Base-by-base conservation (phyloP, 2,113 vertebrate genomes). In the Proterorhinus semilunaris region DNA sequence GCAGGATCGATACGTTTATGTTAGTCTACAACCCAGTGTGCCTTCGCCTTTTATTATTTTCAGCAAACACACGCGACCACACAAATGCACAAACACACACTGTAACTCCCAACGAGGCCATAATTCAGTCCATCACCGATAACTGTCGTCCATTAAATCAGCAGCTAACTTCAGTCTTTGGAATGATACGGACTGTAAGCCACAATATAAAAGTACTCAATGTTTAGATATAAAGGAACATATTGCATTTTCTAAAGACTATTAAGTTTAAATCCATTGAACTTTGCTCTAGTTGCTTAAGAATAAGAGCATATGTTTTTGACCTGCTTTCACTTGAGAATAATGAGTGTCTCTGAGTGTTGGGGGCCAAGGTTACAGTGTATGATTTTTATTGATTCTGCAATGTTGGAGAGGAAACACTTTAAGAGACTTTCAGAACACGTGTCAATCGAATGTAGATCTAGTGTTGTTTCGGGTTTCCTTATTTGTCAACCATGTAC, bases 301-400 rank as follows among this genome's bases (percentile, higher is more conserved):
- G 86, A 70, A 65, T 63, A 80, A 76, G 68, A 66, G 70, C 63
- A 57, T 53, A 78, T 65, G 44, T 69, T 72, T 46, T 36, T 61
- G 58, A 61, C 6, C 65, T 69, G 6, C 77, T 67, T 82, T 72
- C 64, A 70, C 72, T 78, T 47, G 52, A 66, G 61, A 49, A 42
- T 68, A 66, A 72, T 62, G 50, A 73, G 68, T 64, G 76, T 67
- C 80, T 65, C 16, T 63, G 57, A 72, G 12, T 63, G 50, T 71
- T 62, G 72, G 58, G 74, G 52, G 53, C 73, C 76, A 78, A 83
- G 79, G 77, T 83, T 79, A 21, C 21, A 21, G 21, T 21, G 67
- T 76, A 50, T 71, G n/a, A 63, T 50, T 44, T 73, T 78, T 49
- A 76, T 36, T 13, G 10, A 43, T 6, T 6, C 42, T 36, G 7